Percentiles rank a stretch among this genome's conserved stretches.
phyloP scores from a whole-genome alignment of 2,113 vertebrate species.

The Rafetus swinhoei region DNA sequence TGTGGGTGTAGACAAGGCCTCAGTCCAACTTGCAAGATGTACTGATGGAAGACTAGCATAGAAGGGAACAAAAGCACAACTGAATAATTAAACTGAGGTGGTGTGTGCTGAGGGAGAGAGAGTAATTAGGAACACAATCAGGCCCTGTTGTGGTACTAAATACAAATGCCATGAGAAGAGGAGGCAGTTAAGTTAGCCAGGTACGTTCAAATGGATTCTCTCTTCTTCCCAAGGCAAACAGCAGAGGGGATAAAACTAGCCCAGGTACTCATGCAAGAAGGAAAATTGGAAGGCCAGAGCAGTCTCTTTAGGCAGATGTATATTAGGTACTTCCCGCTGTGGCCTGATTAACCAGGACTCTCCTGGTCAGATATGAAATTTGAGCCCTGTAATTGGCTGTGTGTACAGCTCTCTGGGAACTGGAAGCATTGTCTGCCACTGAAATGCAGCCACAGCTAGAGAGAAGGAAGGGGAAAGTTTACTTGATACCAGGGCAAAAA shows the following conservation, averaged over 20 bases:
- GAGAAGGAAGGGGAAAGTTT: accelerated
- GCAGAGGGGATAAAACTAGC: not conserved
- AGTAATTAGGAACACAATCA: not conserved
- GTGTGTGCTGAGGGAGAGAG: accelerated
- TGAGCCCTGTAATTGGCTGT: accelerated
- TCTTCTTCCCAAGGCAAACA: not conserved
- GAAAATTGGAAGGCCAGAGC: not conserved
- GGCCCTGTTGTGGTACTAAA: accelerated
- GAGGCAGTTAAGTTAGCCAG: not conserved
- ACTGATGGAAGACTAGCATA: not conserved
- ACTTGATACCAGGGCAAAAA: accelerated
- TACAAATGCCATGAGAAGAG: accelerated
- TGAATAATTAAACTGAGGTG: not conserved
- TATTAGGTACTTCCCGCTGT: accelerated
- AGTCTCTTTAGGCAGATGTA: not conserved
- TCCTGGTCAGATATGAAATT: not conserved
- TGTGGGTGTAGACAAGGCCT: not conserved
- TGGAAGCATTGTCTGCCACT: accelerated
- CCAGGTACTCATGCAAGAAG: too few species aligned
- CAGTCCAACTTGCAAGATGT: not conserved
- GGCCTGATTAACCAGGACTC: too few species aligned
- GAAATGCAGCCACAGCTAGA: accelerated
- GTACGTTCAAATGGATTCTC: not conserved
- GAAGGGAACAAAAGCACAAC: accelerated
- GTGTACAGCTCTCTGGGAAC: accelerated